Percentiles rank a stretch among this genome's conserved stretches.
Conservation (phyloP, 2,113 vertebrate genomes). For the Pantherophis guttatus region DNA sequence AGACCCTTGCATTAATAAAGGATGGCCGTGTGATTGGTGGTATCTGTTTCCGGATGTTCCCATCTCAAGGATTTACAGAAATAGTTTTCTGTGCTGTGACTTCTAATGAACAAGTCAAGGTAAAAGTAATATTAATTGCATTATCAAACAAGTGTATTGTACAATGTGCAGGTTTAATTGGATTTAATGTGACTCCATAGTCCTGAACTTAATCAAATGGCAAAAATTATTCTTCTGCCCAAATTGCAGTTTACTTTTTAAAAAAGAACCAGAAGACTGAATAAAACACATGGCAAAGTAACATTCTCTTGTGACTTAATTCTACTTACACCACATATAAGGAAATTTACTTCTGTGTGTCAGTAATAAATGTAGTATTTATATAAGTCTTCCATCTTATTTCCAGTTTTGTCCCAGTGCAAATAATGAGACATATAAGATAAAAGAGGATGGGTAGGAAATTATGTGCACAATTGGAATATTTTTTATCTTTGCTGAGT, state of each 20-base stretch:
- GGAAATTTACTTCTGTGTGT: background rate
- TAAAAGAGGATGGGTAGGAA: background rate
- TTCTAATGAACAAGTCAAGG: slow-evolving; percentile 99
- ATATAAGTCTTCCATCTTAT: background rate
- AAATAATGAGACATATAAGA: background rate
- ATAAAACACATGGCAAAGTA: background rate
- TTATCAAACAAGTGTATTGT: background rate
- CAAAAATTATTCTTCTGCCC: background rate
- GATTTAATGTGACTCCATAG: background rate
- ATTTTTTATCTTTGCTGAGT: background rate
- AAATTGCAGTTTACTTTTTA: background rate
- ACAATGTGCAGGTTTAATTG: background rate
- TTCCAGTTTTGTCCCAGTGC: background rate
- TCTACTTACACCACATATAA: background rate
- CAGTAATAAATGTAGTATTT: background rate
- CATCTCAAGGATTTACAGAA: slow-evolving; percentile 96
- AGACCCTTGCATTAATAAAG: slow-evolving; percentile 96
- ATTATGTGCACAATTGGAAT: background rate
- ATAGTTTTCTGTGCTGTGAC: slow-evolving; percentile 99
- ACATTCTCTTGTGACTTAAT: background rate
- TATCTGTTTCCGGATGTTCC: slow-evolving; percentile 99
- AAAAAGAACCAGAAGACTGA: background rate
- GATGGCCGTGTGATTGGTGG: slow-evolving; percentile 97
- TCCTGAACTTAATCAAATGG: background rate
- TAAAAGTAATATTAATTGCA: slow-evolving; percentile 59